Conservation (phyloP, 1,140 invertebrate genomes). For the Battus philenor region DNA sequence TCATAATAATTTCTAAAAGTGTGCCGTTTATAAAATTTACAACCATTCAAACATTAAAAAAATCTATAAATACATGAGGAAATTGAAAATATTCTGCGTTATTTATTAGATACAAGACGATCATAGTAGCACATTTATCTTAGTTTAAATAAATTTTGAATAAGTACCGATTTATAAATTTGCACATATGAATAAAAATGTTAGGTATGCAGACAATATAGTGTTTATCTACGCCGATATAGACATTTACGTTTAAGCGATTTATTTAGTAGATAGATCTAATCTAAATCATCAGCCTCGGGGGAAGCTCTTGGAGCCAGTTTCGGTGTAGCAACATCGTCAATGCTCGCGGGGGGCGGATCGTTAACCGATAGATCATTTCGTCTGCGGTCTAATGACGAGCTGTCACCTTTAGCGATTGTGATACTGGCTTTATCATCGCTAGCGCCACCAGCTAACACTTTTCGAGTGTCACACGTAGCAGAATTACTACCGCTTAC, state of each 20-base stretch:
- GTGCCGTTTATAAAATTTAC: too few species aligned
- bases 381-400: constrained; percentile 59
- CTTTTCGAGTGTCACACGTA: constrained; percentile 21
- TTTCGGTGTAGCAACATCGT: constrained; percentile 20
- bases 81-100: too few species aligned
- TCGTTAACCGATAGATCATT: constrained; percentile 26
- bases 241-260: constrained; percentile 18
- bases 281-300: constrained; percentile 53
- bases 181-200: too few species aligned
- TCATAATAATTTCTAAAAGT: too few species aligned
- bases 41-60: neutral
- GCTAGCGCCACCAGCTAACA: constrained; percentile 24
- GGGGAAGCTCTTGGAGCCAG: constrained; percentile 40
- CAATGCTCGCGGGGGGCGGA: constrained; percentile 23
- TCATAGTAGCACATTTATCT: too few species aligned
- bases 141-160: neutral
- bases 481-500: constrained; percentile 29
- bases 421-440: constrained; percentile 23
- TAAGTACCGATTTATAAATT: constrained; percentile 8
- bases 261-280: constrained; percentile 17
- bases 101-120: too few species aligned
- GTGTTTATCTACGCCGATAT: constrained; percentile 7
- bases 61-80: too few species aligned
- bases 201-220: too few species aligned
- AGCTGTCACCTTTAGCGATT: constrained; percentile 29